Evolutionary conservation across 2,797 vertebrate genomes (phyloP), one percentile per base, ranked within the genome.

Genomic region (Scolopax rusticola): DNA sequence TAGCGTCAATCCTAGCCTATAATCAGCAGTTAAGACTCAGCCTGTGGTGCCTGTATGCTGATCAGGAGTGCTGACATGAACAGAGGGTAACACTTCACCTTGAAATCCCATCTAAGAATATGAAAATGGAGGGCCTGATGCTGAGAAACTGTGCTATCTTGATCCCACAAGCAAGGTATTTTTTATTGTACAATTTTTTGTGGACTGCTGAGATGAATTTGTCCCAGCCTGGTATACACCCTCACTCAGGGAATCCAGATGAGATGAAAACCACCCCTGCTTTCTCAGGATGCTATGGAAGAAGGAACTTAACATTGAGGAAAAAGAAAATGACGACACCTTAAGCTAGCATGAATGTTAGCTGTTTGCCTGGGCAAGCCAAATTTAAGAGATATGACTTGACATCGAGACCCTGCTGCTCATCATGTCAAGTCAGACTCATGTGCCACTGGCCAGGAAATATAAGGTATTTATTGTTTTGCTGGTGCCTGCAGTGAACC

Each of bases 1-100:
- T 51, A 90, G 28, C 33, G 48, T 77, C 67, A 80, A 57, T 89
- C 71, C 68, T 32, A 68, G 65, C 33, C 77, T 73, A 23, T 68
- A 87, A 90, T 71, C 78, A 91, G 50, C 50, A 71, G 54, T 47
- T 86, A 95, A 91, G 50, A 89, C 70, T 38, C 65, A 75, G 50
- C 1, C 18, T 67, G 28, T 69, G 47, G 57, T 60, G 32, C 28
- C 69, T 4, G 0, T 33, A 24, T 0, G 1, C 53, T 71, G 41
- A 54, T 92, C 87, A 54, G 38, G 54, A 75, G 38, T 17, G 30
- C 13, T 84, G 69, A 84, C 69, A 18, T 69, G 61, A 86, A 60
- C 21, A 78, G 27, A 75, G 23, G 15, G n/a, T 78, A 38, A 20
- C 47, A 73, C 91, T 81, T 89, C 69, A 70, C 88, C 71, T 83